These are phyloP conservation scores for Erpornis zantholeuca DNA, from an alignment of 2,113 vertebrate genomes.

Conservation along the genomic window DNA sequence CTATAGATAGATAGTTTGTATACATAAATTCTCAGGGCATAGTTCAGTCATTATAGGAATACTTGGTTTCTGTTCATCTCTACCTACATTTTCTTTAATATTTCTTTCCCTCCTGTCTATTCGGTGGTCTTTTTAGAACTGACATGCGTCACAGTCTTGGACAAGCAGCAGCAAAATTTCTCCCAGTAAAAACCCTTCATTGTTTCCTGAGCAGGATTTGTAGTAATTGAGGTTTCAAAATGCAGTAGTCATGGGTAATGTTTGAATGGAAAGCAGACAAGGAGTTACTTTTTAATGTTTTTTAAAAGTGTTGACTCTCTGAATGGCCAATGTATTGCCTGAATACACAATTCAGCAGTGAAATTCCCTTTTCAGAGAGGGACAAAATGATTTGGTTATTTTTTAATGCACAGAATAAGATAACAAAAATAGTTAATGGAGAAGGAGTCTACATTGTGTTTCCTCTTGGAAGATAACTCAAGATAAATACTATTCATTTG, in stretches of 20 bases:
- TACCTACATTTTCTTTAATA: not conserved
- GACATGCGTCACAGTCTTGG: not conserved
- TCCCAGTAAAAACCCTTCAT: not conserved
- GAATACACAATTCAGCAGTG: conserved; percentile 24
- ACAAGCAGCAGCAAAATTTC: not conserved
- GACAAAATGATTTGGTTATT: not conserved
- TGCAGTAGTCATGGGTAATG: not conserved
- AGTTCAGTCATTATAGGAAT: not conserved
- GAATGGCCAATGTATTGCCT: not conserved
- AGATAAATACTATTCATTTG: conserved; percentile 29
- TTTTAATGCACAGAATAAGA: not conserved
- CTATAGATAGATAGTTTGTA: not conserved
- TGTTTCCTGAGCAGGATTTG: not conserved
- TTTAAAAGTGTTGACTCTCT: not conserved
- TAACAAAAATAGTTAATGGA: conserved; percentile 1
- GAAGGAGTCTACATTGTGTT: not conserved
- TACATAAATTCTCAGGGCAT: not conserved
- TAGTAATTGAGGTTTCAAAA: not conserved
- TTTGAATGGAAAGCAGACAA: not conserved
- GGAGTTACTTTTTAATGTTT: not conserved
- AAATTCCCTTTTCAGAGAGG: conserved; percentile 35
- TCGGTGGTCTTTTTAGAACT: not conserved
- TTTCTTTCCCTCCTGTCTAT: not conserved
- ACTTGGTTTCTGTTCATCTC: not conserved
- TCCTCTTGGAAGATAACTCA: conserved; percentile 34